Evolutionary conservation across 1,140 invertebrate genomes (phyloP), one percentile per base, ranked within the genome.

Genomic region (Cotesia chilonis): DNA sequence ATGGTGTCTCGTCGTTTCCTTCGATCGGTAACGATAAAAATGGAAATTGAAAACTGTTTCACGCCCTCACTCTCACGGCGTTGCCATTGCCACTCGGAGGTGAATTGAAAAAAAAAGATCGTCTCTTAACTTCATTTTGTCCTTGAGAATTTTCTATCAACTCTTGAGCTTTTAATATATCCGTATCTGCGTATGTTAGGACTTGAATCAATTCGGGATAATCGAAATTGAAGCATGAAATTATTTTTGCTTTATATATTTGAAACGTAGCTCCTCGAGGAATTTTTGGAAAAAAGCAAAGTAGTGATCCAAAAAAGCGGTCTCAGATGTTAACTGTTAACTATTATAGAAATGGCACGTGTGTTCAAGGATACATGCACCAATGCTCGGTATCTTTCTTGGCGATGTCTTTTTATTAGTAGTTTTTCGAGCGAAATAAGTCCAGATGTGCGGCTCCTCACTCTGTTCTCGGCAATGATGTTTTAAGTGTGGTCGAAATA

Each of bases 31-130:
- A 38, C 14, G 41, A 66, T 66, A 66, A 66, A 66, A 66, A 66
- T 66, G 64, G 64, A 66, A 66, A 66, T 66, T 66, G 64, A 66
- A 66, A 66, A 66, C 17, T 37, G 64, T 66, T 54, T 36, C 64
- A 66, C 64, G 64, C 47, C 64, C 47, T n/a, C 47, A 51, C n/a
- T 54, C 41, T 66, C 28, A 10, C 20, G 9, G 5, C 20, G 9
- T 60, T 20, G 20, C 20, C 4, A 28, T 12, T 36, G 2, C n/a
- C n/a, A 60, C 28, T 28, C 28, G 28, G 28, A 28, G 9, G 59
- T 35, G 28, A 60, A 60, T 60, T 60, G 59, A 41, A 66, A 66
- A 66, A 61, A 64, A 64, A 64, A 37, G 12, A 64, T 41, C 61
- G 61, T 64, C 61, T 64, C 37, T 60, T 36, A 60, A 60, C 59